Conservation (phyloP, 2,888 invertebrate species). For the Eudasyphora cyanicolor region DNA sequence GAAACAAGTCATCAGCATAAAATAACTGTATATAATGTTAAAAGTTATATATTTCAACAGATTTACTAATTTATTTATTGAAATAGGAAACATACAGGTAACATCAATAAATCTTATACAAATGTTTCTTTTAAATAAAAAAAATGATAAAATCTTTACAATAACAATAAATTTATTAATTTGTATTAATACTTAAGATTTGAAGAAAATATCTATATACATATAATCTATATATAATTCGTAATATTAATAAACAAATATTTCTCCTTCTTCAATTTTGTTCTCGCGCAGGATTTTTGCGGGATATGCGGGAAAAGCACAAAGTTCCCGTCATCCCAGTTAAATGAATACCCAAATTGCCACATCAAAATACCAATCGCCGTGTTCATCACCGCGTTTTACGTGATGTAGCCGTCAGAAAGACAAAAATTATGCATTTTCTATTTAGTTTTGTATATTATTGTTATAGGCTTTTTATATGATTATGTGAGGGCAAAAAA, state of each 20-base stretch:
- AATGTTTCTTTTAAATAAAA: background rate
- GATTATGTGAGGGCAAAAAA: background rate
- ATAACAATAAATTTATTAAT: too few species aligned
- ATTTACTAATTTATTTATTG: background rate
- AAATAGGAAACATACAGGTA: background rate
- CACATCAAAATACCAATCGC: slow-evolving; percentile 18
- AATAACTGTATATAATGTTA: too few species aligned
- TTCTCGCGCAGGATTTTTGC: background rate
- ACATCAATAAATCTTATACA: background rate
- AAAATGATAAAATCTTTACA: too few species aligned
- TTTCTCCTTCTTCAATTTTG: background rate
- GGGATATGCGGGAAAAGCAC: background rate
- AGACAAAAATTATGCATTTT: background rate
- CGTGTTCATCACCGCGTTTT: slow-evolving; percentile 19
- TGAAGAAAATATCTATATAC: background rate
- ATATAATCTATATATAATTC: background rate
- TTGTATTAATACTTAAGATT: too few species aligned
- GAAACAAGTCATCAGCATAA: too few species aligned
- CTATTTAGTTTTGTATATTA: too few species aligned
- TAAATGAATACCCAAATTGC: background rate
- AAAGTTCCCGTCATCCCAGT: background rate
- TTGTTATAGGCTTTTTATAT: background rate
- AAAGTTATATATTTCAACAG: background rate
- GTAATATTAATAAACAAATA: background rate
- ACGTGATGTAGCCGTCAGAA: slow-evolving; percentile 5